phyloP scores from a whole-genome alignment of 1,140 invertebrate species.

The Neoseiulus cucumeris region DNA sequence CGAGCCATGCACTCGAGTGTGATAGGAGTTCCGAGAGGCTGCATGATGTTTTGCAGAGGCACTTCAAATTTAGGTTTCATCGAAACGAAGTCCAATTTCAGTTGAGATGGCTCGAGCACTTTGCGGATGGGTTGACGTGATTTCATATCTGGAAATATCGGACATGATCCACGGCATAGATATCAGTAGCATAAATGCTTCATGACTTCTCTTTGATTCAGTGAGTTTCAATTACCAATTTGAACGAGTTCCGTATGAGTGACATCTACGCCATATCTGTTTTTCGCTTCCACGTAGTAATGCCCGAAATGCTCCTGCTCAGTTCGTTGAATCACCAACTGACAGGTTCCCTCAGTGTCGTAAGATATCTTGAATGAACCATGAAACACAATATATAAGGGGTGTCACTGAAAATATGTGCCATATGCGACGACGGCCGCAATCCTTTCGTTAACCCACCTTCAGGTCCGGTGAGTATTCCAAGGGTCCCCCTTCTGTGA shows the following conservation, averaged over 20 bases:
- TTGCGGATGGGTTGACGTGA: conserved; percentile 2
- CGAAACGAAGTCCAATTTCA: not conserved
- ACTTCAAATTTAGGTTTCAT: conserved; percentile 10
- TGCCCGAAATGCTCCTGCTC: conserved; percentile 65
- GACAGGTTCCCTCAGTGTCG: conserved; percentile 53
- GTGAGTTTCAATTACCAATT: not conserved
- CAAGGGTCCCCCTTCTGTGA: conserved; percentile 49
- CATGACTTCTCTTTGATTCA: not conserved
- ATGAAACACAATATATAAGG: not conserved
- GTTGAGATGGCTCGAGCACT: not conserved
- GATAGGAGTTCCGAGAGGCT: conserved; percentile 45
- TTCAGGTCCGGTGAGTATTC: conserved; percentile 36
- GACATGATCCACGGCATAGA: not conserved
- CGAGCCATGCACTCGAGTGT: conserved; percentile 53
- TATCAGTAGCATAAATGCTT: not conserved
- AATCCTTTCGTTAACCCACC: not conserved
- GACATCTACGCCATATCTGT: conserved; percentile 54
- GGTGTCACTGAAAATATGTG: not conserved
- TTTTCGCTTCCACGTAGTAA: conserved; percentile 62
- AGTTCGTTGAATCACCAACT: conserved; percentile 58
- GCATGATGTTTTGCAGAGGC: conserved; percentile 28
- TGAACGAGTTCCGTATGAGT: conserved; percentile 27
- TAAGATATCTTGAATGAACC: conserved; percentile 54
- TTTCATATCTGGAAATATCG: not conserved
- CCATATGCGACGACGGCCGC: not conserved